These are phyloP conservation scores for Ptyas mucosa DNA, from an alignment of 2,113 vertebrate genomes.

Conservation along the genomic window DNA sequence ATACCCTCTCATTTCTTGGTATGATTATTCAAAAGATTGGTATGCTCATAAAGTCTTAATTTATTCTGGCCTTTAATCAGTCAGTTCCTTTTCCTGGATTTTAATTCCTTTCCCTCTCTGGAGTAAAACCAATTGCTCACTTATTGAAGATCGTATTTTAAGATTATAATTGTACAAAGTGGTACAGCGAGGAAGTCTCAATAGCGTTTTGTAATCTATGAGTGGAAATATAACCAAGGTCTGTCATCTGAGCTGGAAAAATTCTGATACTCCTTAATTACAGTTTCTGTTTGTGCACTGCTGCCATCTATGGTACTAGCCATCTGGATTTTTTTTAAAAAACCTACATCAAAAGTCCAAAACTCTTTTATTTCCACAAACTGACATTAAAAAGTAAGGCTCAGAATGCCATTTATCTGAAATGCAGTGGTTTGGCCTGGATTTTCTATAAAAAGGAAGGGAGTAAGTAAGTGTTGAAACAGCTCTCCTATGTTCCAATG, in stretches of 20 bases:
- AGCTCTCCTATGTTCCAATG: not conserved
- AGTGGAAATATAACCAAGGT: not conserved
- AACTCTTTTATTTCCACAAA: not conserved
- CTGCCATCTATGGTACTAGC: not conserved
- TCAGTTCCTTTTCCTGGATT: not conserved
- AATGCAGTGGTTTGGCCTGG: not conserved
- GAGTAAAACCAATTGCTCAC: not conserved
- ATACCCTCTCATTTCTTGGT: not conserved
- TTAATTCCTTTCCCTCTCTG: not conserved
- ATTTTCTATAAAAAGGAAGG: not conserved
- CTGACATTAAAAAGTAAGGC: not conserved
- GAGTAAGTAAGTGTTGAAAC: not conserved
- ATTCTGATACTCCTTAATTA: not conserved
- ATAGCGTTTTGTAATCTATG: not conserved
- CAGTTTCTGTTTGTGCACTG: not conserved
- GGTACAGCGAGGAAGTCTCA: not conserved
- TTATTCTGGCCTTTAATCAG: not conserved
- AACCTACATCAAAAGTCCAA: not conserved
- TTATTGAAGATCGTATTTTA: not conserved
- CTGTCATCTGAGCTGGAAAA: not conserved
- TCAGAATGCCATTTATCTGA: not conserved
- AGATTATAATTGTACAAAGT: not conserved
- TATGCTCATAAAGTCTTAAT: not conserved
- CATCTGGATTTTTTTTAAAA: not conserved
- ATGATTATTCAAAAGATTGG: not conserved